Conservation (phyloP, 2,888 invertebrate genomes). For the Ormyrus labotus region DNA sequence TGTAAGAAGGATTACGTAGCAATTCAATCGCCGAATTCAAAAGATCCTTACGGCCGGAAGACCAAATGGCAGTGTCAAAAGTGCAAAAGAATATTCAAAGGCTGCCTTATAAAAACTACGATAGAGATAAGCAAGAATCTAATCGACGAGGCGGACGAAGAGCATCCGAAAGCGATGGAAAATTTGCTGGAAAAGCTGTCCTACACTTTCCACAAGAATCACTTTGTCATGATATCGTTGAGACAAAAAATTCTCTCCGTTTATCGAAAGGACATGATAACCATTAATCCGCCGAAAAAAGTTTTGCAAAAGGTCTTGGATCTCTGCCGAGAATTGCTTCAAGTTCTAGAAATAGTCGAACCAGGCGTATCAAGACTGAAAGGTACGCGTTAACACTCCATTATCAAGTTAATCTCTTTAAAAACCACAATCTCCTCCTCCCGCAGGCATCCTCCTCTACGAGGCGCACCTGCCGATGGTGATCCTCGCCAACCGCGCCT, state of each 20-base stretch:
- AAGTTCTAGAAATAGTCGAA: conserved; percentile 81
- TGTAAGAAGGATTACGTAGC: conserved; percentile 78
- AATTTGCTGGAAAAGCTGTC: conserved; percentile 76
- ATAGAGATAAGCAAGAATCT: conserved; percentile 74
- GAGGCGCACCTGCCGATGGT: conserved; percentile 84
- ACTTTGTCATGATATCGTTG: conserved; percentile 82
- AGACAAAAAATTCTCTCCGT: conserved; percentile 83
- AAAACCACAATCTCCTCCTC: not conserved
- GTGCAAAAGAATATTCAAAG: conserved; percentile 75
- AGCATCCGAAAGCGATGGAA: conserved; percentile 70
- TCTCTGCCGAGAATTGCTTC: conserved; percentile 82
- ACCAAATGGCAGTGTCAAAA: conserved; percentile 78
- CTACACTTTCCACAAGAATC: conserved; percentile 81
- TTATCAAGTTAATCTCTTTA: not conserved
- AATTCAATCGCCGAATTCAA: conserved; percentile 62
- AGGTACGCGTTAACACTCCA: conserved; percentile 75
- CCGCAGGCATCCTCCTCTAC: conserved; percentile 83
- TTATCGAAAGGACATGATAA: conserved; percentile 68
- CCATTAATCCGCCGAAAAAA: conserved; percentile 74
- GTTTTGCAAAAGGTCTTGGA: conserved; percentile 81
- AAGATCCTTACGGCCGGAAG: conserved; percentile 65
- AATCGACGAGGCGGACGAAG: conserved; percentile 73
- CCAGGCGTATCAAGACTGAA: conserved; percentile 84
- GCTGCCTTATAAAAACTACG: conserved; percentile 76
- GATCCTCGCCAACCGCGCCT: conserved; percentile 81